A percentile compares a stretch with the other conserved stretches of the same genome.
Conservation (phyloP, 1,140 invertebrate species). For the Procambarus clarkii region DNA sequence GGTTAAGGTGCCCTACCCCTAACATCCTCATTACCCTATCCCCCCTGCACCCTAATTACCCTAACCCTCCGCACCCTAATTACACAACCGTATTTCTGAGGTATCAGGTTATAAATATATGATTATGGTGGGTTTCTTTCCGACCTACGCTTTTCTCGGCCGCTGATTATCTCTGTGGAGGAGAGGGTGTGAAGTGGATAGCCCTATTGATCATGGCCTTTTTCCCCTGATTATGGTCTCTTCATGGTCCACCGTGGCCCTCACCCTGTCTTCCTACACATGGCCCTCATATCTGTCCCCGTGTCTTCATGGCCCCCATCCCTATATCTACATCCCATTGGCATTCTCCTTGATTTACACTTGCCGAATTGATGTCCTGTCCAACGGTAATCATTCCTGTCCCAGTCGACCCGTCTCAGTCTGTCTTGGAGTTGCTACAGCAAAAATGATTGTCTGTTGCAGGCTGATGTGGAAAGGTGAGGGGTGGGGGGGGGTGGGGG, state of each 20-base stretch:
- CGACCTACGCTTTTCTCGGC: background rate
- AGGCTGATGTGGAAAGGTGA: too few species aligned
- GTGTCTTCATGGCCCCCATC: background rate
- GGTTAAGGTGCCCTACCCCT: background rate
- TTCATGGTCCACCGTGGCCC: background rate
- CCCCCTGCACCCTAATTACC: background rate
- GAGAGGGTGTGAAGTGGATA: background rate
- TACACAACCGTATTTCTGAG: constrained; percentile 1
- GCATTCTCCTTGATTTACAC: too few species aligned
- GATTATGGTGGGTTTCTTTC: background rate
- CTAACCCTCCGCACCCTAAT: constrained; percentile 1
- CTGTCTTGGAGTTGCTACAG: too few species aligned
- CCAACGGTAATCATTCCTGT: too few species aligned
- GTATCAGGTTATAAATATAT: constrained; percentile 2
- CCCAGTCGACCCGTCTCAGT: too few species aligned
- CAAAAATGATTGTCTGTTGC: too few species aligned
- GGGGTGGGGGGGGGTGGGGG: too few species aligned
- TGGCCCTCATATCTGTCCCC: background rate
- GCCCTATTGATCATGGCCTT: background rate
- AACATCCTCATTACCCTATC: background rate
- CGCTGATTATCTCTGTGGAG: background rate
- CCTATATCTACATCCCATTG: background rate
- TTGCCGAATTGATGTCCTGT: too few species aligned
- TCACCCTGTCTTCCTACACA: background rate
- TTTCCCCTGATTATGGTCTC: background rate